These are phyloP conservation scores for Bos indicus DNA, from an alignment of 2,113 vertebrate genomes.

Conservation along the genomic window DNA sequence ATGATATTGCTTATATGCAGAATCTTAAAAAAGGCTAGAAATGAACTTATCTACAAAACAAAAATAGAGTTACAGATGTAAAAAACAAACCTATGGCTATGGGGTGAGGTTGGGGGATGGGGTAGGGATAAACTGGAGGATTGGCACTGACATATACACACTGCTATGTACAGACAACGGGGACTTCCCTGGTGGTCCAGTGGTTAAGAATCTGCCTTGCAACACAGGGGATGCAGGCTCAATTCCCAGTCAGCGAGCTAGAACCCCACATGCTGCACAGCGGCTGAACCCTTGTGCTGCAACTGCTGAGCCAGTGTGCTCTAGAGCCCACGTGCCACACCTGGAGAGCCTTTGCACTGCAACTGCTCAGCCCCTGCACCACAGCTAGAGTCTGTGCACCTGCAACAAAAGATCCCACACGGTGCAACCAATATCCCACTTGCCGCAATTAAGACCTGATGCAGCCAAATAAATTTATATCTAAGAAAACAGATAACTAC, in stretches of 20 bases:
- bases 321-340: background rate
- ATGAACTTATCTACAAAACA: background rate
- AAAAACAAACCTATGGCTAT: background rate
- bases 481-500: background rate
- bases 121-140: background rate
- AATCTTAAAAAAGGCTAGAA: background rate
- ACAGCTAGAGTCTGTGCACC: background rate
- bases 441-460: background rate
- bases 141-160: background rate
- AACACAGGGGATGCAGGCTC: background rate
- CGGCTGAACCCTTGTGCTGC: rapidly evolving
- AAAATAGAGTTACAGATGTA: background rate
- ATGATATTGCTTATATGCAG: background rate
- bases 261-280: background rate
- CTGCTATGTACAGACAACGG: background rate
- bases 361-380: background rate
- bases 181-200: background rate
- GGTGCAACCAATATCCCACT: background rate
- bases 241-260: background rate
- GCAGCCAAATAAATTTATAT: background rate
- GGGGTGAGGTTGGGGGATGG: background rate
- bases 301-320: background rate
- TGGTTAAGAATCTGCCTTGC: background rate
- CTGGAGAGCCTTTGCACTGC: background rate
- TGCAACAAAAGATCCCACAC: background rate